Evolutionary conservation across 1,140 invertebrate genomes (phyloP).

Genomic region (Drosophila ananassae): DNA sequence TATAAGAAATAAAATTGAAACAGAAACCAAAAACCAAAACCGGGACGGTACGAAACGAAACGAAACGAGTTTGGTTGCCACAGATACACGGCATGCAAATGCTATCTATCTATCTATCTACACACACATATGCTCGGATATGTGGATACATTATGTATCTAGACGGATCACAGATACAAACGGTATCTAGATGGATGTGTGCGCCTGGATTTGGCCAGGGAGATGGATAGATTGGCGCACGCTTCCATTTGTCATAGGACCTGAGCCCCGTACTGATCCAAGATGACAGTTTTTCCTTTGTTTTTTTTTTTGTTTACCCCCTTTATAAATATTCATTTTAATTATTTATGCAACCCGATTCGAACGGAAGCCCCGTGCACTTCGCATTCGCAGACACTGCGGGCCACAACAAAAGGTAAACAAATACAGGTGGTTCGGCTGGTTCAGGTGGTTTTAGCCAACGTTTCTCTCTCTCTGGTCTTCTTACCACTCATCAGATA

Average conservation of each 20-base stretch:
- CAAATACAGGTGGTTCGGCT: constrained; percentile 32
- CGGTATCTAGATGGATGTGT: constrained; percentile 10
- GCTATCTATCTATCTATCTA: constrained; percentile 2
- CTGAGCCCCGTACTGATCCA: constrained; percentile 21
- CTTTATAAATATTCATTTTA: neutral
- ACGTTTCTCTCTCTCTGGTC: neutral
- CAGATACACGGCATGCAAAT: constrained; percentile 44
- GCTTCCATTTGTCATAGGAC: constrained; percentile 35
- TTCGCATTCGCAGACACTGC: constrained; percentile 4
- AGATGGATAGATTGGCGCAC: constrained; percentile 33
- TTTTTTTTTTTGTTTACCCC: neutral
- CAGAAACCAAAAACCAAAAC: neutral
- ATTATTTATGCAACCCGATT: constrained; percentile 34
- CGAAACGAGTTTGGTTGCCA: constrained; percentile 41
- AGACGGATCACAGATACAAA: neutral
- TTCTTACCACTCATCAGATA: neutral
- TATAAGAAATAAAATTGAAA: neutral
- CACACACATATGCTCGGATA: neutral
- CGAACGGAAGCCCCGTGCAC: constrained; percentile 11
- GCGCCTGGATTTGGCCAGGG: constrained; percentile 7
- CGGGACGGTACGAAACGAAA: constrained; percentile 12
- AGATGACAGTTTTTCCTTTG: constrained; percentile 19
- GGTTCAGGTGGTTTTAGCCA: constrained; percentile 10
- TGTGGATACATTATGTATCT: constrained; percentile 3
- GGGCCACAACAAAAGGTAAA: constrained; percentile 18